These are phyloP conservation scores for Lepus timidus DNA, from an alignment of 2,113 vertebrate genomes.

Conservation along the genomic window DNA sequence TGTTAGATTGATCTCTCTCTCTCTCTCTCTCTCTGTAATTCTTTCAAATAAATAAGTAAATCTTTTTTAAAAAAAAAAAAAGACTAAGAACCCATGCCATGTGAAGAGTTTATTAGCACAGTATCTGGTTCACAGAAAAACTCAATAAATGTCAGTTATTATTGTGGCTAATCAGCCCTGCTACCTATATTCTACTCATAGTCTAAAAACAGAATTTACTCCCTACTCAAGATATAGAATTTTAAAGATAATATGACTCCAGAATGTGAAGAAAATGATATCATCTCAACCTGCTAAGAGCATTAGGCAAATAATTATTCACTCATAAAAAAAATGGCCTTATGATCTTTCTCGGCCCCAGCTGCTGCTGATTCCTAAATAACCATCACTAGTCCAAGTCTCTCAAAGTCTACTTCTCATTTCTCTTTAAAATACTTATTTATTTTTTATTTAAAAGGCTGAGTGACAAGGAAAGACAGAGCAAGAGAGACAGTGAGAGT, in stretches of 20 bases:
- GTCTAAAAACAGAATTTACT: neutral
- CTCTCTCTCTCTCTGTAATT: too few species aligned
- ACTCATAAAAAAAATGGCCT: neutral
- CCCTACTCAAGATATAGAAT: neutral
- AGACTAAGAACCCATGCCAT: neutral
- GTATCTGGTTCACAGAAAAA: constrained; percentile 20
- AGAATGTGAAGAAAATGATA: neutral
- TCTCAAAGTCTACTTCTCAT: constrained; percentile 30
- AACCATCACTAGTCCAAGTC: neutral
- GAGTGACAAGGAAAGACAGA: too few species aligned
- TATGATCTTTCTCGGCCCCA: neutral
- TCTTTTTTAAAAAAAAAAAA: too few species aligned
- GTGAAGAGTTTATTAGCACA: neutral
- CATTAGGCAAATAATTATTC: constrained; percentile 42
- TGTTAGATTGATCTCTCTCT: too few species aligned
- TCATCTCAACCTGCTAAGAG: neutral
- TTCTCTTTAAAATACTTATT: too few species aligned
- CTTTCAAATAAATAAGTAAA: too few species aligned
- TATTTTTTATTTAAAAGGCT: too few species aligned
- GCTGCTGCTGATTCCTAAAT: neutral
- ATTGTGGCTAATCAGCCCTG: neutral
- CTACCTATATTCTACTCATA: neutral
- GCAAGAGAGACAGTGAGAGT: too few species aligned
- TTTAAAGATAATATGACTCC: neutral
- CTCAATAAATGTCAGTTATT: neutral